Percentiles rank a stretch among this genome's conserved stretches.
Evolutionary conservation across 30 jellyfish, hydroid and myxozoan species (phyloP).

Genomic region (Hydractinia echinata): DNA sequence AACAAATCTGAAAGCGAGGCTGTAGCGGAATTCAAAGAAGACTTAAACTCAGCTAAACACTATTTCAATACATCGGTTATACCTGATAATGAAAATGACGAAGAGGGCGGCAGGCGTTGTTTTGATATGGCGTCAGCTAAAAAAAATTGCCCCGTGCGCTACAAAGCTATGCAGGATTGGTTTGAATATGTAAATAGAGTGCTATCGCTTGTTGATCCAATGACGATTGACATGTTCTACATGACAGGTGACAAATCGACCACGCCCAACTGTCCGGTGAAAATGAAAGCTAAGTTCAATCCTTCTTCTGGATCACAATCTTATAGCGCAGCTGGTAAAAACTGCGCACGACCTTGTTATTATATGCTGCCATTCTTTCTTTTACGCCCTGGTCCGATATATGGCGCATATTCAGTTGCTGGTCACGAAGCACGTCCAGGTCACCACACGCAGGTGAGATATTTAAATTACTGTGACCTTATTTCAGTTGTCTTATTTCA

Average conservation of each 20-base stretch:
- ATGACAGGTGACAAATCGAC: slow-evolving; percentile 57
- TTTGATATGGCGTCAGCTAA: slow-evolving; percentile 65
- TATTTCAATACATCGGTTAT: slow-evolving; percentile 72
- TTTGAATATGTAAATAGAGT: slow-evolving; percentile 56
- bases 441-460: slow-evolving; percentile 85
- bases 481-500: too few species aligned
- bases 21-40: slow-evolving; percentile 51
- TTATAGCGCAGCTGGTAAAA: slow-evolving; percentile 70
- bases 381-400: slow-evolving; percentile 80
- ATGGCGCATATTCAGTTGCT: slow-evolving; percentile 70
- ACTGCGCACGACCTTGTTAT: slow-evolving; percentile 60
- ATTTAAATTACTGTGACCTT: too few species aligned
- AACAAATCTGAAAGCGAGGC: slow-evolving; percentile 57
- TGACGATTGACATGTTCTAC: slow-evolving; percentile 54
- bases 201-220: slow-evolving; percentile 63
- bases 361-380: slow-evolving; percentile 75
- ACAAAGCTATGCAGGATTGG: slow-evolving; percentile 84
- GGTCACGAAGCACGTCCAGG: slow-evolving; percentile 98
- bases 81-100: slow-evolving; percentile 76
- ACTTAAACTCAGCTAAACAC: slow-evolving; percentile 45
- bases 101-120: slow-evolving; percentile 66
- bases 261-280: slow-evolving; percentile 91
- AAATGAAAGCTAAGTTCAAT: slow-evolving; percentile 79
- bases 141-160: slow-evolving; percentile 78
- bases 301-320: slow-evolving; percentile 96